phyloP scores from a whole-genome alignment of 2,888 invertebrate genomes.

The Ichneumoninae sp. region DNA sequence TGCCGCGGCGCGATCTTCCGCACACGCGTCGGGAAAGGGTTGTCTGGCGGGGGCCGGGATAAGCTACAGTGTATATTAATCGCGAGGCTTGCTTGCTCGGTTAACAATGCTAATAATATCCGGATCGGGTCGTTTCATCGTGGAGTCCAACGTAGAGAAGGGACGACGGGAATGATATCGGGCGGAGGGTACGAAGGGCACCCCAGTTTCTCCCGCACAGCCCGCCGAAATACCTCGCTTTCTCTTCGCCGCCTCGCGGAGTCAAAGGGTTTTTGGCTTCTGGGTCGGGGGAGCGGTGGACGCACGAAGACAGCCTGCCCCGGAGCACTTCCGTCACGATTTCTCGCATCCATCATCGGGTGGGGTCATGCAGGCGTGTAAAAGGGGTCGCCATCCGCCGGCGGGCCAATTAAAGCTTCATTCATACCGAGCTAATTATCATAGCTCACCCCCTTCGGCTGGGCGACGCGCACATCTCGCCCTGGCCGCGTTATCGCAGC shows the following conservation, averaged over 20 bases:
- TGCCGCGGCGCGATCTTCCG: constrained; percentile 55
- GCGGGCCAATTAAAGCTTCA: constrained; percentile 80
- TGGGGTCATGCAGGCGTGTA: constrained; percentile 40
- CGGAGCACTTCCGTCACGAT: constrained; percentile 72
- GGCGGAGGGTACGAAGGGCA: constrained; percentile 38
- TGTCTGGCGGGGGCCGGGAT: constrained; percentile 71
- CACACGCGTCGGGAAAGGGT: constrained; percentile 61
- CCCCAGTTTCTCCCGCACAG: constrained; percentile 47
- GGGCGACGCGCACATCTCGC: constrained; percentile 34
- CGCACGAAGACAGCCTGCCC: constrained; percentile 65
- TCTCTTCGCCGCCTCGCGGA: constrained; percentile 64
- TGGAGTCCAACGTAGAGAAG: constrained; percentile 53
- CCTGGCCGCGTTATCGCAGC: constrained; percentile 56
- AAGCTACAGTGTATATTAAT: constrained; percentile 73
- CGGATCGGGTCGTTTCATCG: constrained; percentile 70
- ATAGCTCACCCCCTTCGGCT: constrained; percentile 60
- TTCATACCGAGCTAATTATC: constrained; percentile 82
- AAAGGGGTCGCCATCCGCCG: constrained; percentile 51
- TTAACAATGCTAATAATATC: constrained; percentile 84
- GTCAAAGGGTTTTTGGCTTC: constrained; percentile 76
- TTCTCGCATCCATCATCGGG: constrained; percentile 69
- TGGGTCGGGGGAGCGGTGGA: constrained; percentile 12
- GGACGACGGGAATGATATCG: constrained; percentile 62
- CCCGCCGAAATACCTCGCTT: constrained; percentile 59
- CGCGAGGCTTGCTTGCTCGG: constrained; percentile 76